A percentile compares a stretch with the other conserved stretches of the same genome.
phyloP scores from a whole-genome alignment of 2,888 invertebrate genomes.

The Chymomyza caudatula region DNA sequence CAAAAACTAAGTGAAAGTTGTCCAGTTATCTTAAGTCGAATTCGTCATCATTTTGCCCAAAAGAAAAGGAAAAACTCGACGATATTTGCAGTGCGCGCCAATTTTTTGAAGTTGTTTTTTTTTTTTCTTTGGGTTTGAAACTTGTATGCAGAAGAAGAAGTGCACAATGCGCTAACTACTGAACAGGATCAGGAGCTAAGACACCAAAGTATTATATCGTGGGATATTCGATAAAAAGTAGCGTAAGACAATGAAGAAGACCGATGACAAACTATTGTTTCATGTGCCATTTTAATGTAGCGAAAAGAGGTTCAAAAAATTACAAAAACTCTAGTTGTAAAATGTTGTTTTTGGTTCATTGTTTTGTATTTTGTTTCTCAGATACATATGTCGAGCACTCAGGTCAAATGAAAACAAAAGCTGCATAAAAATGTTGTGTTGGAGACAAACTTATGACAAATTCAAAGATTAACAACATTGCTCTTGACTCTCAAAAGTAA shows the following conservation, averaged over 20 bases:
- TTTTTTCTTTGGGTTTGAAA: background rate
- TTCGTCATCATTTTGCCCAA: background rate
- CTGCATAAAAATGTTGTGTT: slow-evolving; percentile 6
- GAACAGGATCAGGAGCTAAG: slow-evolving; percentile 9
- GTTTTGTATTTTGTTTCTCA: slow-evolving; percentile 13
- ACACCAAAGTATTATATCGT: slow-evolving; percentile 60
- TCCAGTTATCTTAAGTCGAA: background rate
- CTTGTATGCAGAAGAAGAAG: too few species aligned
- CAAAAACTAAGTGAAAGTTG: slow-evolving; percentile 5
- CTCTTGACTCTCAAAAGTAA: slow-evolving; percentile 72
- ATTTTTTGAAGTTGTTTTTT: slow-evolving; percentile 30
- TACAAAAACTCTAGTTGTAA: background rate
- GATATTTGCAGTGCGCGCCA: slow-evolving; percentile 53
- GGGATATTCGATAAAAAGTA: slow-evolving; percentile 30
- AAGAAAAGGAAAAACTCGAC: slow-evolving; percentile 24
- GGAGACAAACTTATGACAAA: slow-evolving; percentile 20
- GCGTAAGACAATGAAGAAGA: slow-evolving; percentile 28
- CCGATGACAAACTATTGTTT: slow-evolving; percentile 60
- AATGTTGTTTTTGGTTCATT: slow-evolving; percentile 6
- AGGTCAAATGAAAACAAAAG: slow-evolving; percentile 60
- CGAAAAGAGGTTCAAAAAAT: slow-evolving; percentile 22
- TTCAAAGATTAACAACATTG: slow-evolving; percentile 55
- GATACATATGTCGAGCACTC: slow-evolving; percentile 69
- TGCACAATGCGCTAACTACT: slow-evolving; percentile 12
- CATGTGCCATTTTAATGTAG: slow-evolving; percentile 72